phyloP scores from a whole-genome alignment of 92 coral and sea anemone genomes.

The Bergia puertoricense region DNA sequence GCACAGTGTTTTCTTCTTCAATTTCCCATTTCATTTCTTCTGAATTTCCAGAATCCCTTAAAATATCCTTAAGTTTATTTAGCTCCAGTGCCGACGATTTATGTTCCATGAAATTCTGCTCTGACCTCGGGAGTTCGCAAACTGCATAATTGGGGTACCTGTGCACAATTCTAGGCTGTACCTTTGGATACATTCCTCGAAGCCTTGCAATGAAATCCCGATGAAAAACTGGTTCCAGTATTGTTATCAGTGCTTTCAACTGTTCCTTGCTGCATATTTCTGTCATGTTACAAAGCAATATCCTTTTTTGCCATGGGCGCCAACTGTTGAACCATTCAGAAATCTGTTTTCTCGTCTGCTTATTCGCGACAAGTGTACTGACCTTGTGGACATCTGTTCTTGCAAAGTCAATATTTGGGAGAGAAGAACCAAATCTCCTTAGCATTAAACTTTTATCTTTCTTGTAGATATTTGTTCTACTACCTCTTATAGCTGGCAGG shows the following conservation, averaged over 20 bases:
- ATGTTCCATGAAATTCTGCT: constrained; percentile 3
- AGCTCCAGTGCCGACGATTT: constrained; percentile 6
- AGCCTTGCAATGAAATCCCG: constrained; percentile 88
- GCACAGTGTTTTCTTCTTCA: constrained; percentile 12
- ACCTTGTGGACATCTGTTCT: constrained; percentile 66
- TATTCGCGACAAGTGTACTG: constrained; percentile 78
- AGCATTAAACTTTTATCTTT: constrained; percentile 50
- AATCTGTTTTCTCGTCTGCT: constrained; percentile 80
- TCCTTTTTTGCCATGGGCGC: constrained; percentile 94
- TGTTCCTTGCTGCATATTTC: constrained; percentile 86
- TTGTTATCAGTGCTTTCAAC: constrained; percentile 77
- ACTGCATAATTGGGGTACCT: constrained; percentile 46
- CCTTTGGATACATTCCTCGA: constrained; percentile 80
- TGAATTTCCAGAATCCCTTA: neutral
- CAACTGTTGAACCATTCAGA: constrained; percentile 90
- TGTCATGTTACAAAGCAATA: constrained; percentile 86
- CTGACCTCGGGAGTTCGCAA: neutral
- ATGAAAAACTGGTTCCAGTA: constrained; percentile 96
- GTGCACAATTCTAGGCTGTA: constrained; percentile 60
- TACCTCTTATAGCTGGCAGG: constrained; percentile 48
- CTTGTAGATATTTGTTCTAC: constrained; percentile 21
- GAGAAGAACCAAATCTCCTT: constrained; percentile 51
- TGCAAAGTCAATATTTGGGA: constrained; percentile 73
- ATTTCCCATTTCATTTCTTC: neutral
- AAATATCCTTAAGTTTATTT: constrained; percentile 13